A percentile compares a stretch with the other conserved stretches of the same genome.
These are phyloP conservation scores for Pachliopta kotzebuea DNA, from an alignment of 2,888 invertebrate genomes.

Conservation along the genomic window DNA sequence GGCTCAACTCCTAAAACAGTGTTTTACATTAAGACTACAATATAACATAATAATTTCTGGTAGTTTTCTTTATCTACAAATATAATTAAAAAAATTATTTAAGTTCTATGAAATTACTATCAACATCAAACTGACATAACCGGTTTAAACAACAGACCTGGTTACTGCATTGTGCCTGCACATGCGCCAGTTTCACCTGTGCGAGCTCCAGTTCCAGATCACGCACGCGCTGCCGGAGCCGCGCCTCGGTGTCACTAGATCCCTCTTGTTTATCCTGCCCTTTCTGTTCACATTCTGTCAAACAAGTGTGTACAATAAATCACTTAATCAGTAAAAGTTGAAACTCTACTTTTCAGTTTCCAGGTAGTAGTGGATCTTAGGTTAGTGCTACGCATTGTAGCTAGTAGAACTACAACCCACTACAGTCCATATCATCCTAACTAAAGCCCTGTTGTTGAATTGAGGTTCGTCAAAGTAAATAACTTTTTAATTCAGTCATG, in stretches of 20 bases:
- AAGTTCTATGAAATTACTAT: too few species aligned
- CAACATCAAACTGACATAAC: too few species aligned
- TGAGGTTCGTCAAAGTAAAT: background rate
- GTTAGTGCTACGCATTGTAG: too few species aligned
- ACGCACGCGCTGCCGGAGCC: conserved; percentile 85
- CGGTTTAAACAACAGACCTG: conserved; percentile 80
- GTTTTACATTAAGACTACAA: too few species aligned
- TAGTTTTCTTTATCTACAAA: too few species aligned
- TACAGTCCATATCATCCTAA: too few species aligned
- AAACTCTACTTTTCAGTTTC: background rate
- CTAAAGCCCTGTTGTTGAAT: too few species aligned
- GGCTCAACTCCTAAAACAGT: conserved; percentile 90
- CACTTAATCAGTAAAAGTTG: too few species aligned
- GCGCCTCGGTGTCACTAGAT: conserved; percentile 64
- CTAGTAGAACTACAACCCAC: too few species aligned
- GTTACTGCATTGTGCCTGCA: conserved; percentile 97
- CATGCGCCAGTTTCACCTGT: conserved; percentile 97
- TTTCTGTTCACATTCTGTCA: conserved; percentile 49
- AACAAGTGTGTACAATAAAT: background rate
- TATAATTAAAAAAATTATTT: too few species aligned
- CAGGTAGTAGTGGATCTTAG: too few species aligned
- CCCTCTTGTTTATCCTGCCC: conserved; percentile 49
- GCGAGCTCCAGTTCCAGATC: conserved; percentile 97
- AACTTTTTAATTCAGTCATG: background rate
- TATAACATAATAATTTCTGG: too few species aligned